Evolutionary conservation across 2,113 vertebrate genomes (phyloP).

Genomic region (Gasterosteus nipponicus): DNA sequence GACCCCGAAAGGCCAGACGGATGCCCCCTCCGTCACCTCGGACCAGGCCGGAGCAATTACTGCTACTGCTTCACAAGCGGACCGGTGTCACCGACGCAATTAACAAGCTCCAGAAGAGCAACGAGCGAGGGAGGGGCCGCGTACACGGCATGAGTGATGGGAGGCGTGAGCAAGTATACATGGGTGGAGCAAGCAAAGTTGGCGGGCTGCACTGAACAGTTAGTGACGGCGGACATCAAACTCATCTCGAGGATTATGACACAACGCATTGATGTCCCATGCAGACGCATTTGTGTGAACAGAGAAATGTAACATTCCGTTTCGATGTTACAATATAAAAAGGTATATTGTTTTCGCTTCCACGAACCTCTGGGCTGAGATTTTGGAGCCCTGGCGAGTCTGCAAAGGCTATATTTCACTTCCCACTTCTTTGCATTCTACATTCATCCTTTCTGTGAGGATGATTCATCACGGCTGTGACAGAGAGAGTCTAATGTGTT

Average conservation of each 20-base stretch:
- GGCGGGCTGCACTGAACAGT: conserved; percentile 32
- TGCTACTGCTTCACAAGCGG: conserved; percentile 61
- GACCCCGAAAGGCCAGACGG: conserved; percentile 58
- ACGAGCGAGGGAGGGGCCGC: conserved; percentile 54
- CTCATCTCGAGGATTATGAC: conserved; percentile 8
- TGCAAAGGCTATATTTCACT: conserved; percentile 32
- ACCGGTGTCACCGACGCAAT: conserved; percentile 68
- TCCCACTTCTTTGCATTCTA: conserved; percentile 54
- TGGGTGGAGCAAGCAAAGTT: conserved; percentile 20
- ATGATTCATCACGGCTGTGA: conserved; percentile 71
- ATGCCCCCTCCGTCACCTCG: conserved; percentile 51
- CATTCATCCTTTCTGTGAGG: conserved; percentile 56
- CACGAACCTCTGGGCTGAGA: conserved; percentile 21
- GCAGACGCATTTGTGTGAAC: conserved; percentile 7
- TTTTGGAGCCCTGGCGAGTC: conserved; percentile 17
- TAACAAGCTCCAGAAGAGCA: conserved; percentile 67
- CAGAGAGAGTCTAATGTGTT: conserved; percentile 55
- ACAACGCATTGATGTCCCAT: not conserved
- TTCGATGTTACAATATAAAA: conserved; percentile 14
- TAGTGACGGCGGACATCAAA: conserved; percentile 17
- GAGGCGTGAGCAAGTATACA: conserved; percentile 39
- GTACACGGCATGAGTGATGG: conserved; percentile 71
- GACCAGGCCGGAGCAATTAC: conserved; percentile 68
- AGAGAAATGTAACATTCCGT: not conserved
- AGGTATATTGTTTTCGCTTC: conserved; percentile 18